These are phyloP conservation scores for Aleiodes sp. DNA, from an alignment of 1,140 invertebrate species.

Conservation along the genomic window DNA sequence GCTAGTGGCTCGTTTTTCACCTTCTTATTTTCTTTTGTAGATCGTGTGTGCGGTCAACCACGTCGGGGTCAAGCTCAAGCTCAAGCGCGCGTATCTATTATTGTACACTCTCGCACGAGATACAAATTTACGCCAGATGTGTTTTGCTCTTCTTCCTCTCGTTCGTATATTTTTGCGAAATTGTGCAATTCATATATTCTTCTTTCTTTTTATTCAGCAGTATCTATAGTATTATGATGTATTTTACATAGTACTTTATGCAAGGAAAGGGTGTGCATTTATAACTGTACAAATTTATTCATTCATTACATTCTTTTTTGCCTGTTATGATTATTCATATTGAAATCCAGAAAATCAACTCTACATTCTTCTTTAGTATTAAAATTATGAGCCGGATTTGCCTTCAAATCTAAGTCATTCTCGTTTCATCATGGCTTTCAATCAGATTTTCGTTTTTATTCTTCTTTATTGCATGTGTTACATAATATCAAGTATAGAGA, in stretches of 20 bases:
- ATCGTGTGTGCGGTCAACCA: background rate
- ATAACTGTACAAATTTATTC: too few species aligned
- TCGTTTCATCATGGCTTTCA: too few species aligned
- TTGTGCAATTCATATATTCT: background rate
- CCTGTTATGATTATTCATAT: too few species aligned
- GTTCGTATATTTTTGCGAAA: background rate
- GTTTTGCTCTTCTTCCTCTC: background rate
- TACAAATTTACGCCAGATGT: slow-evolving; percentile 10
- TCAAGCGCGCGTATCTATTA: slow-evolving; percentile 28
- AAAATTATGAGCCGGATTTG: too few species aligned
- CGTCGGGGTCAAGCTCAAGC: slow-evolving; percentile 31
- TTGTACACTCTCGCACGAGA: slow-evolving; percentile 14
- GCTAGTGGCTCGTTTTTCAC: background rate
- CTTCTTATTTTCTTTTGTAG: background rate
- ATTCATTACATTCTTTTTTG: too few species aligned
- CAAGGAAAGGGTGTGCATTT: too few species aligned
- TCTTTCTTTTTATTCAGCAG: background rate
- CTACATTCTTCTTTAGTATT: too few species aligned
- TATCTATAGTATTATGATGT: background rate
- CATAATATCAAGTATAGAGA: slow-evolving; percentile 4
- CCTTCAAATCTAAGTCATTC: too few species aligned
- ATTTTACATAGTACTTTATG: too few species aligned
- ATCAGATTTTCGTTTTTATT: background rate
- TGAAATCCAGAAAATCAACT: too few species aligned
- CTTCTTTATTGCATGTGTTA: too few species aligned